Conservation (phyloP, 2,113 vertebrate genomes). For the Gopherus evgoodei region DNA sequence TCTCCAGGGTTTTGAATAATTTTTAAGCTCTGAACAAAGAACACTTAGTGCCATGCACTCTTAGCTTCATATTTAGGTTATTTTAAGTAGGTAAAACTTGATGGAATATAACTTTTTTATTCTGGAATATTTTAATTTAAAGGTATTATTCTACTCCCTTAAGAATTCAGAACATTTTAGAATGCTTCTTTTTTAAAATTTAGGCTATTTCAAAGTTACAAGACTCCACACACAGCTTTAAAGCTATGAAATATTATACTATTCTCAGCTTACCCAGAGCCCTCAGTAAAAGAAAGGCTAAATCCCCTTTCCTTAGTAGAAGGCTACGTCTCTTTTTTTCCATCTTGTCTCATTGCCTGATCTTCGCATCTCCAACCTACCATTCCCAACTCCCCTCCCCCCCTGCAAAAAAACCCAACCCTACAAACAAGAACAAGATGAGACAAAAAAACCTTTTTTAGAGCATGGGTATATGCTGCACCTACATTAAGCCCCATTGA, state of each 20-base stretch:
- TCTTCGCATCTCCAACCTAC: not conserved
- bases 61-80: constrained; percentile 66
- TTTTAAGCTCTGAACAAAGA: constrained; percentile 72
- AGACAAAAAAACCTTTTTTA: rapidly evolving
- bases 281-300: not conserved
- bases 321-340: not conserved
- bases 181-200: constrained; percentile 21
- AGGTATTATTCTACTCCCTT: constrained; percentile 34
- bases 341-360: not conserved
- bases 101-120: constrained; percentile 23
- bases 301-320: not conserved
- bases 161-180: constrained; percentile 34
- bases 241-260: not conserved
- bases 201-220: not conserved
- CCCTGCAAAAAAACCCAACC: not conserved
- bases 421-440: not conserved
- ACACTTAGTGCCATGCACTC: constrained; percentile 67
- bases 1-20: constrained; percentile 57
- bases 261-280: not conserved
- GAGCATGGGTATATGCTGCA: not conserved
- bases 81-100: constrained; percentile 59
- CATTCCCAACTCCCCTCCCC: not conserved
- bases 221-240: constrained; percentile 11
- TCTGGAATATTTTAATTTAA: constrained; percentile 57
- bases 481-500: not conserved